phyloP scores from a whole-genome alignment of 2,888 invertebrate species.

The Eupithecia subumbrata region DNA sequence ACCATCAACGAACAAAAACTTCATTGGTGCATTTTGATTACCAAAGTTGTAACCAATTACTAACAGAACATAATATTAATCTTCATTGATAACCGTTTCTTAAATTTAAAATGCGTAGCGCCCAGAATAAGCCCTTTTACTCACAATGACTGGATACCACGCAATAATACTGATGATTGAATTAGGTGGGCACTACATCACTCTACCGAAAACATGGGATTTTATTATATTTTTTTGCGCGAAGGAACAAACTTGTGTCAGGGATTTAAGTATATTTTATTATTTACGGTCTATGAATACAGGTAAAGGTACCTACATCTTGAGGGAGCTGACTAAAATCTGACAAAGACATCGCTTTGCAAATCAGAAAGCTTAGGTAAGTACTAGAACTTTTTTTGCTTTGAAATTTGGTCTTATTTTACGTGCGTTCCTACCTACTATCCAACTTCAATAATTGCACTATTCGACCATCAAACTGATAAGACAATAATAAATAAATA shows the following conservation, averaged over 20 bases:
- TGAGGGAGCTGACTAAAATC: too few relatives aligned
- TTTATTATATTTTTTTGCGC: constrained; percentile 25
- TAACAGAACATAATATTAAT: background rate
- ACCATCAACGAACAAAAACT: background rate
- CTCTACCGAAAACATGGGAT: constrained; percentile 8
- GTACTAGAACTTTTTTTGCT: too few relatives aligned
- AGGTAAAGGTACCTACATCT: too few relatives aligned
- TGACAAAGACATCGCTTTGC: too few relatives aligned
- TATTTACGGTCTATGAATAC: background rate
- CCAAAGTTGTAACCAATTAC: background rate
- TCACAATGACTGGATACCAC: constrained; percentile 18
- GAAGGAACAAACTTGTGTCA: background rate
- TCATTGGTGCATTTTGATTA: background rate
- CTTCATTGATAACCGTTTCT: background rate
- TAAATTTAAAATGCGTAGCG: background rate
- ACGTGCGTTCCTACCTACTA: too few relatives aligned
- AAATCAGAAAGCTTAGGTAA: too few relatives aligned
- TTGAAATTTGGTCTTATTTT: too few relatives aligned
- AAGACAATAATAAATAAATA: too few relatives aligned
- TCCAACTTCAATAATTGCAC: too few relatives aligned
- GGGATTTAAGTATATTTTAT: background rate
- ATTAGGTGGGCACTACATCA: constrained; percentile 15
- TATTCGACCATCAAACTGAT: too few relatives aligned
- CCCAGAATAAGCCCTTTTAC: background rate
- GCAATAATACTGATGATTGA: constrained; percentile 26